These are phyloP conservation scores for Propithecus deckenii DNA, from an alignment of 2,797 vertebrate genomes.

Conservation along the genomic window DNA sequence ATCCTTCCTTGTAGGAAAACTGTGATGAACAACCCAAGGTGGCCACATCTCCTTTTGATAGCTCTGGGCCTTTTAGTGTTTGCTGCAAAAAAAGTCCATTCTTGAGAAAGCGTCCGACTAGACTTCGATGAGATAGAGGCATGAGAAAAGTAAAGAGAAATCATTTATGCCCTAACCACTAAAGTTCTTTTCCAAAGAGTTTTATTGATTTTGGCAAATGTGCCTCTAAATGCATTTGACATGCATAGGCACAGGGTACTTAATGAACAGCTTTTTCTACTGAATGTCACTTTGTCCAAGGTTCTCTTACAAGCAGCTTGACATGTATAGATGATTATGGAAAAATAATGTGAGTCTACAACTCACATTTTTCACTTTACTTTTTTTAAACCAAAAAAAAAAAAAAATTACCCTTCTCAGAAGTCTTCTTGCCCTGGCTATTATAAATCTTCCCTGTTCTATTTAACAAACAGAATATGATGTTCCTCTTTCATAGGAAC, in stretches of 20 bases:
- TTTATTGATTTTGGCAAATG: slow-evolving; percentile 41
- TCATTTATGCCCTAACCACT: neutral
- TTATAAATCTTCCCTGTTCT: neutral
- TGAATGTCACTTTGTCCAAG: neutral
- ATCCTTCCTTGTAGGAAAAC: neutral
- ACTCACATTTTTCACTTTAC: neutral
- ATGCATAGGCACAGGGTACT: neutral
- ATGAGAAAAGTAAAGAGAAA: neutral
- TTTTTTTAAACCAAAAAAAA: neutral
- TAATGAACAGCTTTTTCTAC: neutral
- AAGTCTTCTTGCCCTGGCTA: neutral
- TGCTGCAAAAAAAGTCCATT: neutral
- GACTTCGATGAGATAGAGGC: neutral
- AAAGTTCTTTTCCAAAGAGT: neutral
- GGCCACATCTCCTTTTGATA: neutral
- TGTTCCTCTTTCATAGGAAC: neutral
- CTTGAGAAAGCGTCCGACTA: neutral
- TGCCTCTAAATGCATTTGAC: slow-evolving; percentile 37
- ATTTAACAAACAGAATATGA: neutral
- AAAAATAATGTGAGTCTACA: neutral
- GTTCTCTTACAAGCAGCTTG: neutral
- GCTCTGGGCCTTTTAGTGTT: neutral
- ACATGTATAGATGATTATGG: neutral
- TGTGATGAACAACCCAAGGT: neutral
- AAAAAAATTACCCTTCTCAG: neutral